Conservation (phyloP, 2,797 vertebrate genomes). For the Darevskia mixta region DNA sequence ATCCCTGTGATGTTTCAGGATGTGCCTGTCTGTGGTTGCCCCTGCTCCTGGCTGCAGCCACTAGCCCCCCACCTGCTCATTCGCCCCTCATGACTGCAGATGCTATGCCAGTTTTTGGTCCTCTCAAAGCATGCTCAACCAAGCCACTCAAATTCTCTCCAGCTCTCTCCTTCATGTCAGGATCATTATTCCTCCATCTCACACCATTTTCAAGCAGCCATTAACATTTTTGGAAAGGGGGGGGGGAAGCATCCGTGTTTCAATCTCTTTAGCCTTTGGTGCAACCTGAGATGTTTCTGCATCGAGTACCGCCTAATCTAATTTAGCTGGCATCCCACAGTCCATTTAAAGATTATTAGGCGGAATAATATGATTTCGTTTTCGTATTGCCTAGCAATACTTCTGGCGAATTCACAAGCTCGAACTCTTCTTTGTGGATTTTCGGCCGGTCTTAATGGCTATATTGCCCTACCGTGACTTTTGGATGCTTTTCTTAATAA, state of each 20-base stretch:
- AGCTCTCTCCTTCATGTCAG: background rate
- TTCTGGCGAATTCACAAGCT: background rate
- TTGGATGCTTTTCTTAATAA: too few relatives aligned
- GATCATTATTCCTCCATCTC: background rate
- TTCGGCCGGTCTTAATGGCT: background rate
- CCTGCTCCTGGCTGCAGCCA: background rate
- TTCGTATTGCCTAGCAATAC: background rate
- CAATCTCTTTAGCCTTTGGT: too few relatives aligned
- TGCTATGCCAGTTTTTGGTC: background rate
- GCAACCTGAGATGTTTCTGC: background rate
- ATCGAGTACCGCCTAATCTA: too few relatives aligned
- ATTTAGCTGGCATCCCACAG: background rate
- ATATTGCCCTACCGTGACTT: background rate
- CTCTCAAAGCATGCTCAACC: background rate
- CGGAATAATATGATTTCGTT: too few relatives aligned
- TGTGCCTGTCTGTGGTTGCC: background rate
- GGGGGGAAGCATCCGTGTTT: background rate
- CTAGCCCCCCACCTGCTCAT: too few relatives aligned
- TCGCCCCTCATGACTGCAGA: background rate
- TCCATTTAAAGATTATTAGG: too few relatives aligned
- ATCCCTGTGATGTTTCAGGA: too few relatives aligned
- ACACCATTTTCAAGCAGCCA: background rate
- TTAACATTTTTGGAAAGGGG: background rate
- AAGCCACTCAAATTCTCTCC: background rate
- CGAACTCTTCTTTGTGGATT: background rate